These are phyloP conservation scores for Notamacropus eugenii DNA, from an alignment of 2,797 vertebrate genomes.

Conservation along the genomic window DNA sequence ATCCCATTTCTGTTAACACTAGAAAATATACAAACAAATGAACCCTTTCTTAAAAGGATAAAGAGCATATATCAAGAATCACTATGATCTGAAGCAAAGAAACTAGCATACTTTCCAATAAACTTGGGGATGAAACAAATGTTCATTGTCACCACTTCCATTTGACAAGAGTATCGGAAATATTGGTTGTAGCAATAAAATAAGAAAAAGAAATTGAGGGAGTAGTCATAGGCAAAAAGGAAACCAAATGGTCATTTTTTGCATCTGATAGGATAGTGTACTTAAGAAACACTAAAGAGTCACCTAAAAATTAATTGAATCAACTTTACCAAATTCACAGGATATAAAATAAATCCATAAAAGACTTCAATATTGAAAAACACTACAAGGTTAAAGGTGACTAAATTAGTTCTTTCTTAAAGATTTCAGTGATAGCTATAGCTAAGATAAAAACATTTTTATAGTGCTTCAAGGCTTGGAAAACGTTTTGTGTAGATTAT, in stretches of 20 bases:
- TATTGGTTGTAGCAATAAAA: background rate
- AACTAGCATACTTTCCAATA: background rate
- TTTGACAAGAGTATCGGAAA: background rate
- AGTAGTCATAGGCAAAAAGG: background rate
- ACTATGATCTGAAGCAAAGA: background rate
- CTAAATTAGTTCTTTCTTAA: background rate
- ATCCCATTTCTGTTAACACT: background rate
- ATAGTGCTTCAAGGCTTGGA: background rate
- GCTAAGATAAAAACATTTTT: background rate
- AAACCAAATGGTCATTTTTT: background rate
- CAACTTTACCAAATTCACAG: background rate
- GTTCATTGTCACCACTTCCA: background rate
- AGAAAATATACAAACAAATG: background rate
- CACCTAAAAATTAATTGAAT: background rate
- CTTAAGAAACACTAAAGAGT: background rate
- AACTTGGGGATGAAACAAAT: background rate
- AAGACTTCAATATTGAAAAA: slow-evolving; percentile 25
- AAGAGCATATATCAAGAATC: background rate
- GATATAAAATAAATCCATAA: slow-evolving; percentile 12
- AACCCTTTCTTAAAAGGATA: background rate
- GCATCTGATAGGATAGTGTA: background rate
- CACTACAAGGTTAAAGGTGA: background rate
- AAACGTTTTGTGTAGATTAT: background rate
- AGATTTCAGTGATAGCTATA: background rate
- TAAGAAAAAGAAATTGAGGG: background rate